Evolutionary conservation across 64 coral and sea anemone species (phyloP).

Genomic region (Dendronephthya gigantea): DNA sequence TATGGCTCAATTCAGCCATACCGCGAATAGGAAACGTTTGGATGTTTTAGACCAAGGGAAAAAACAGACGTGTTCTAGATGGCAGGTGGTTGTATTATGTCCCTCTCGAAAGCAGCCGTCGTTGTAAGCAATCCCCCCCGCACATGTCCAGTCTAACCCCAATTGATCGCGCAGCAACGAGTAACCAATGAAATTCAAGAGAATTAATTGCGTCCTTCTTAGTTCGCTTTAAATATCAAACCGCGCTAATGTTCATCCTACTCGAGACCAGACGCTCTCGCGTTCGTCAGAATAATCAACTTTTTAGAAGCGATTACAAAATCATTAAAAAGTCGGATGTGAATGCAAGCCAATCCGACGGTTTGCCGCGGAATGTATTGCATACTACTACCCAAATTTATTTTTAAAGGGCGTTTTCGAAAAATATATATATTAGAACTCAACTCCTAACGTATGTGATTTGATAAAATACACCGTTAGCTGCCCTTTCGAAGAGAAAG

Average conservation of each 20-base stretch:
- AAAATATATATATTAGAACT: too few relatives aligned
- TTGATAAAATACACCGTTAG: too few relatives aligned
- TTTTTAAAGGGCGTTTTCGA: too few relatives aligned
- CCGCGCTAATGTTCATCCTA: neutral
- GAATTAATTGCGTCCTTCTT: neutral
- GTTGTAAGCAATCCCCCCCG: neutral
- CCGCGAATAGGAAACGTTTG: neutral
- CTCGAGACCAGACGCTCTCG: too few relatives aligned
- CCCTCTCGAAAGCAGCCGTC: neutral
- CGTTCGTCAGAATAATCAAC: too few relatives aligned
- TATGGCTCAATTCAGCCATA: slow-evolving; percentile 1
- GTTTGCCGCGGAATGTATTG: too few relatives aligned
- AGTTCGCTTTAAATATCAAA: neutral
- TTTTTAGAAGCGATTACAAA: too few relatives aligned
- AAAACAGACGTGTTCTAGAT: neutral
- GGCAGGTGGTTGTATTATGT: slow-evolving; percentile 8
- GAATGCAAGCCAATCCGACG: too few relatives aligned
- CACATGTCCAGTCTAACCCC: neutral
- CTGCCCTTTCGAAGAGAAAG: too few relatives aligned
- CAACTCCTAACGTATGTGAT: too few relatives aligned
- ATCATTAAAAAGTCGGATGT: too few relatives aligned
- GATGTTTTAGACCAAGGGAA: neutral
- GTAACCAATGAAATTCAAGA: neutral
- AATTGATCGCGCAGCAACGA: neutral
- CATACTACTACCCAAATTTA: too few relatives aligned